Conservation (phyloP, 2,797 vertebrate species). For the Hybognathus amarus region DNA sequence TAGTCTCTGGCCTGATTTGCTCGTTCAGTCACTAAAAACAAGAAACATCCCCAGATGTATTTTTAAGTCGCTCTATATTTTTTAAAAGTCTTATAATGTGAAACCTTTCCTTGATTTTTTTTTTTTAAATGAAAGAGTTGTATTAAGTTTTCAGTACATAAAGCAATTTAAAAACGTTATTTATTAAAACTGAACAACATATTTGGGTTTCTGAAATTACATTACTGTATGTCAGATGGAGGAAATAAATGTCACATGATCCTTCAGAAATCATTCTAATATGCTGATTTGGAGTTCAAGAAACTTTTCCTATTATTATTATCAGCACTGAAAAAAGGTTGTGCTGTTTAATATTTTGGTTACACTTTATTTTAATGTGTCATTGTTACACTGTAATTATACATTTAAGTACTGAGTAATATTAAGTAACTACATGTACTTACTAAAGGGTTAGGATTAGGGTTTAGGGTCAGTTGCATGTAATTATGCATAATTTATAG, state of each 20-base stretch:
- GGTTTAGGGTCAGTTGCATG: too few species aligned
- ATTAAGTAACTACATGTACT: too few species aligned
- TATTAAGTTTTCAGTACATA: background rate
- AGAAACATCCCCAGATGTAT: background rate
- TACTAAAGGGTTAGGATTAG: too few species aligned
- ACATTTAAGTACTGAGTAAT: too few species aligned
- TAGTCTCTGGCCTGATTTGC: constrained; percentile 85
- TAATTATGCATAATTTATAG: too few species aligned
- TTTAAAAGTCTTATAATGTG: background rate
- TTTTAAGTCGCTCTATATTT: background rate
- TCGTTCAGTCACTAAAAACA: constrained; percentile 77
- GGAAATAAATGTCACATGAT: background rate
- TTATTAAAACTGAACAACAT: background rate
- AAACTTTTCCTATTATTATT: background rate
- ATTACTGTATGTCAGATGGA: background rate
- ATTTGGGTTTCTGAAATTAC: background rate
- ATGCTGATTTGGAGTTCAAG: background rate
- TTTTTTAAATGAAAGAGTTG: background rate
- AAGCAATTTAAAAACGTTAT: background rate
- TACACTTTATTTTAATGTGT: too few species aligned
- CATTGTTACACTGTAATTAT: too few species aligned
- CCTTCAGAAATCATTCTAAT: background rate
- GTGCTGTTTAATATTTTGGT: background rate
- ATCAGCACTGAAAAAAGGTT: background rate
- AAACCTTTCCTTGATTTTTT: background rate